Base-by-base conservation (phyloP, 2,888 invertebrate genomes). In the Graphium colonna region DNA sequence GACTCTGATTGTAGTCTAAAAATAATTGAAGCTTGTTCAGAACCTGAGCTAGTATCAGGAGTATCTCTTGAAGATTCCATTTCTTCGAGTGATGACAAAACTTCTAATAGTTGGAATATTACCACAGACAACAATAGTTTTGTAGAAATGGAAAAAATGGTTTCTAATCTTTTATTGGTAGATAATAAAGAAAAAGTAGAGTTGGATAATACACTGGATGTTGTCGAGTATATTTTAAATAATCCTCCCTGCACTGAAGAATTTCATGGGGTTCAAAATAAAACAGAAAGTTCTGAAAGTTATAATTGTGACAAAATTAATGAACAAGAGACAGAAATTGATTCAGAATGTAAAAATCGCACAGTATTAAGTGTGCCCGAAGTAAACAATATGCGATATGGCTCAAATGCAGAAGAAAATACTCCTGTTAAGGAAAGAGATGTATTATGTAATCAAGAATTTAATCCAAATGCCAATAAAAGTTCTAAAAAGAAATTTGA, bases 21-120 rank as follows among this genome's bases (percentile, higher is more conserved):
- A 64, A 69, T 85, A 28, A 77, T 84, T 55, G 75, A 82, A 73
- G 68, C 74, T 31, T 77, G 75, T 61, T 84, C 85, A 7, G 72
- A 78, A 61, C 83, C 85, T 9, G 71, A 82, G 56, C 61, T 78
- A 43, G 56, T 67, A 45, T 49, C 61, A 12, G 12, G 17, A 26
- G 13, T 15, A 9, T 42, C 46, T 13, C 28, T 53, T 7, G 51
- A 41, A 18, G 54, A 61, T 10, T 55, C 56, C n/a, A n/a, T n/a
- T n/a, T n/a, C n/a, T 45, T 51, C 53, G 12, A 60, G 57, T 48
- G 43, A 57, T 28, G 38, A 26, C 39, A 53, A 58, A 3, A 47
- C 55, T 15, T 61, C 56, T 46, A 55, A 65, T 36, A 56, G 55
- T 10, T 68, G 60, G 60, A 61, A 63, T 36, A 44, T 66, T 12